phyloP scores from a whole-genome alignment of 2,888 invertebrate genomes.

The Caenorhabditis japonica region DNA sequence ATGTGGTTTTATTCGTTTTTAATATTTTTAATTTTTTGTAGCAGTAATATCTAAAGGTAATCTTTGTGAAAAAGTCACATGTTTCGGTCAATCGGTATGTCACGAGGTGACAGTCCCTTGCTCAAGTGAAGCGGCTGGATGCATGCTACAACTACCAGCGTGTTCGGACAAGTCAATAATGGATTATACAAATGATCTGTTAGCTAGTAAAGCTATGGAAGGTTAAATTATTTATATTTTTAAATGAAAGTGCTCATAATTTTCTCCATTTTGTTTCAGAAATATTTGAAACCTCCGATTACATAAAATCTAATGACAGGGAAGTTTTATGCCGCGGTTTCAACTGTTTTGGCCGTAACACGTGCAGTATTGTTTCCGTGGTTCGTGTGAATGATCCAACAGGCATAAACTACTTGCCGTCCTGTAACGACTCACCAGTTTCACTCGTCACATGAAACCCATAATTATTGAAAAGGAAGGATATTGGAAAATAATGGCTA shows the following conservation, averaged over 20 bases:
- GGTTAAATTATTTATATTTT: neutral
- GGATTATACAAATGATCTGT: conserved; percentile 19
- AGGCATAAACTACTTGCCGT: conserved; percentile 29
- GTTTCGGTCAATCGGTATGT: conserved; percentile 36
- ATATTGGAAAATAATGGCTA: neutral
- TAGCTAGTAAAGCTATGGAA: conserved; percentile 8
- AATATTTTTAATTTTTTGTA: no score
- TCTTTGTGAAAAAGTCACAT: conserved; percentile 19
- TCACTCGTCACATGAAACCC: neutral
- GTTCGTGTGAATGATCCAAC: conserved; percentile 19
- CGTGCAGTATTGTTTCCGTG: conserved; percentile 15
- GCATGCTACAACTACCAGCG: neutral
- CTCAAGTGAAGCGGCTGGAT: neutral
- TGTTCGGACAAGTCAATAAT: conserved; percentile 27
- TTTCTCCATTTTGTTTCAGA: conserved; percentile 5
- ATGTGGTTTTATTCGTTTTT: no score
- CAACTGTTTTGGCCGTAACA: conserved; percentile 27
- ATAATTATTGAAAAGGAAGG: conserved; percentile 5
- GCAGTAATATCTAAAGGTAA: no score
- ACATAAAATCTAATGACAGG: conserved; percentile 26
- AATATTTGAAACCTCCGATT: conserved; percentile 5
- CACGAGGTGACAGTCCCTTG: conserved; percentile 7
- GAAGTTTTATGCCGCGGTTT: conserved; percentile 26
- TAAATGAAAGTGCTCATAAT: no score
- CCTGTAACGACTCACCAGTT: conserved; percentile 30